phyloP scores from a whole-genome alignment of 2,113 vertebrate genomes.

The Meles meles region DNA sequence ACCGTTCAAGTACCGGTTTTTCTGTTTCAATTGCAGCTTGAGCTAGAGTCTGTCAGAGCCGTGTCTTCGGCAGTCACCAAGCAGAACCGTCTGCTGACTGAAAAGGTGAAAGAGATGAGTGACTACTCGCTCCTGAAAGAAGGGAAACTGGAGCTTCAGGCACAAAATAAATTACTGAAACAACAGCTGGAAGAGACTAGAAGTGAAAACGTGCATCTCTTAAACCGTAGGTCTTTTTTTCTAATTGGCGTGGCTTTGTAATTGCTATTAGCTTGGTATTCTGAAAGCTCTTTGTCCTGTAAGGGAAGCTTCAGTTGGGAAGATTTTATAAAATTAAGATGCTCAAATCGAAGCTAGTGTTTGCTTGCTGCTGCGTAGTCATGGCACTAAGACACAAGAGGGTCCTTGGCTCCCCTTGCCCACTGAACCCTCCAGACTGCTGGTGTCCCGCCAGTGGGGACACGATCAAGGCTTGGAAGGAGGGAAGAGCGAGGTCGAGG shows the following conservation, averaged over 20 bases:
- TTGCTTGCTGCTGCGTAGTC: too few species aligned
- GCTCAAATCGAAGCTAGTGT: background rate
- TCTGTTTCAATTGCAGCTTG: conserved; percentile 79
- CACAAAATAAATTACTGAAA: conserved; percentile 86
- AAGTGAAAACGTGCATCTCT: conserved; percentile 87
- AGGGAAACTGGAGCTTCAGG: conserved; percentile 87
- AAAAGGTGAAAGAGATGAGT: conserved; percentile 85
- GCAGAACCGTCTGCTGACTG: conserved; percentile 88
- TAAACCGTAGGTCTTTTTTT: conserved; percentile 85
- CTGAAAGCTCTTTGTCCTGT: background rate
- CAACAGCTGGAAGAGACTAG: conserved; percentile 88
- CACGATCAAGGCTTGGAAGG: background rate
- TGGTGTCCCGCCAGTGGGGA: background rate
- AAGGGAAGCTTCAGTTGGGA: background rate
- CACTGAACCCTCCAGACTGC: background rate
- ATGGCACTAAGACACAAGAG: too few species aligned
- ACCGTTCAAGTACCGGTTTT: background rate
- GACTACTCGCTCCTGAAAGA: conserved; percentile 88
- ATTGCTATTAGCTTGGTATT: conserved; percentile 15
- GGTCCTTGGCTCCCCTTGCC: accelerated
- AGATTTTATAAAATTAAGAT: background rate
- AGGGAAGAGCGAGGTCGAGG: background rate
- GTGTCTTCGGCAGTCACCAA: conserved; percentile 84
- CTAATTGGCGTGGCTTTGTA: conserved; percentile 30
- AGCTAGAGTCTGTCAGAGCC: conserved; percentile 84